These are phyloP conservation scores for Rhipidura dahli DNA, from an alignment of 2,113 vertebrate genomes.

Conservation along the genomic window DNA sequence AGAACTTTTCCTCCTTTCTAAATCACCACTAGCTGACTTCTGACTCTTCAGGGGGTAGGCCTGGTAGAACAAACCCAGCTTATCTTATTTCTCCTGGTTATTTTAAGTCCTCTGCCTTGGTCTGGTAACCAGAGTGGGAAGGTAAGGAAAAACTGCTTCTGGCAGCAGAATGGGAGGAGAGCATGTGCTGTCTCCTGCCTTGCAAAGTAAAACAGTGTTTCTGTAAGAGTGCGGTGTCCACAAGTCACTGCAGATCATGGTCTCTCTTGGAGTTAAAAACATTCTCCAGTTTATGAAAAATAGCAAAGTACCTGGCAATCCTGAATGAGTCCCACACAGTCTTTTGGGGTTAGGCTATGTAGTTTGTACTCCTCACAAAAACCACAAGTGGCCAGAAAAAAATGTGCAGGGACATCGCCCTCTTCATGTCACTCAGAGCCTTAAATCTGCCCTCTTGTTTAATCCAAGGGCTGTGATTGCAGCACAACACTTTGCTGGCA, in stretches of 20 bases:
- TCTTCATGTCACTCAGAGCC: not conserved
- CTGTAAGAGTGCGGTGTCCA: not conserved
- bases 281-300: not conserved
- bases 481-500: not conserved
- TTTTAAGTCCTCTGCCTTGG: not conserved
- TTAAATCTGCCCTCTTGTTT: not conserved
- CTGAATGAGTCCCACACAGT: not conserved
- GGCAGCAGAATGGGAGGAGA: not conserved
- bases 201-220: not conserved
- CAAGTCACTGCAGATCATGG: not conserved
- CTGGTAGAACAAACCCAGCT: not conserved
- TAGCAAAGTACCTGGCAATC: not conserved
- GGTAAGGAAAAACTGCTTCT: not conserved
- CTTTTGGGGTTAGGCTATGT: not conserved
- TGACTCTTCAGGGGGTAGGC: not conserved
- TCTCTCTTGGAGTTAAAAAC: not conserved
- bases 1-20: not conserved
- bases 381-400: not conserved
- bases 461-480: not conserved
- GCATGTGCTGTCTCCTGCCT: fast-evolving
- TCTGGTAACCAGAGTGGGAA: not conserved
- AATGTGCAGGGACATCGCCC: not conserved
- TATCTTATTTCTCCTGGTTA: not conserved
- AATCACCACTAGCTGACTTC: not conserved
- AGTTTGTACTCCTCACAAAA: not conserved